Percentiles rank a stretch among this genome's conserved stretches.
phyloP scores from a whole-genome alignment of 2,113 vertebrate species.

The Nibea albiflora region DNA sequence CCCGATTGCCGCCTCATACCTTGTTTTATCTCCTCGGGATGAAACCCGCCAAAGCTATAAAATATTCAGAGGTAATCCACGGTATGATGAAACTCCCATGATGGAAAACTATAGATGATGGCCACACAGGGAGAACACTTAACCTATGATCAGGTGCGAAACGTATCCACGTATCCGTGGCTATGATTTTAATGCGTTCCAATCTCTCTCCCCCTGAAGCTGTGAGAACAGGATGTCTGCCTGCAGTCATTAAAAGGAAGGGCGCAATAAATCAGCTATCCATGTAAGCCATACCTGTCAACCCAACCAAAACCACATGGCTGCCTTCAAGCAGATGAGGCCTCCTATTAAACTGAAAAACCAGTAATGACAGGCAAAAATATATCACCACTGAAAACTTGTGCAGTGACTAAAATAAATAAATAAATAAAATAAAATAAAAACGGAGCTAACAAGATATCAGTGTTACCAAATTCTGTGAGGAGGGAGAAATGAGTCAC shows the following conservation, averaged over 20 bases:
- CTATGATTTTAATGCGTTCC: slow-evolving; percentile 8
- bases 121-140: slow-evolving; percentile 19
- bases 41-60: slow-evolving; percentile 28
- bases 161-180: slow-evolving; percentile 10
- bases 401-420: slow-evolving; percentile 26
- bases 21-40: slow-evolving; percentile 54
- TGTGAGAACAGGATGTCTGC: slow-evolving; percentile 57
- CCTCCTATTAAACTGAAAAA: slow-evolving; percentile 27
- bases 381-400: slow-evolving; percentile 9
- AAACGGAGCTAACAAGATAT: slow-evolving; percentile 11
- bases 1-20: slow-evolving; percentile 56
- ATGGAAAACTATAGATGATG: not conserved
- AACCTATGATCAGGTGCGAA: slow-evolving; percentile 10
- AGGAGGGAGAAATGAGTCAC: not conserved
- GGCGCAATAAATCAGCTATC: slow-evolving; percentile 55
- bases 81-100: slow-evolving; percentile 5
- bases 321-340: slow-evolving; percentile 29
- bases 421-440: not conserved
- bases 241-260: slow-evolving; percentile 42
- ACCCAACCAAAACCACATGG: slow-evolving; percentile 64
- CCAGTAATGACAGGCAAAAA: slow-evolving; percentile 50
- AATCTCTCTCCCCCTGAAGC: slow-evolving; percentile 13
- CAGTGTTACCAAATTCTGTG: not conserved
- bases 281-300: slow-evolving; percentile 50
- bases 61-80: slow-evolving; percentile 37